Conservation (phyloP, 1,140 invertebrate genomes). For the Bathynomus jamesi region DNA sequence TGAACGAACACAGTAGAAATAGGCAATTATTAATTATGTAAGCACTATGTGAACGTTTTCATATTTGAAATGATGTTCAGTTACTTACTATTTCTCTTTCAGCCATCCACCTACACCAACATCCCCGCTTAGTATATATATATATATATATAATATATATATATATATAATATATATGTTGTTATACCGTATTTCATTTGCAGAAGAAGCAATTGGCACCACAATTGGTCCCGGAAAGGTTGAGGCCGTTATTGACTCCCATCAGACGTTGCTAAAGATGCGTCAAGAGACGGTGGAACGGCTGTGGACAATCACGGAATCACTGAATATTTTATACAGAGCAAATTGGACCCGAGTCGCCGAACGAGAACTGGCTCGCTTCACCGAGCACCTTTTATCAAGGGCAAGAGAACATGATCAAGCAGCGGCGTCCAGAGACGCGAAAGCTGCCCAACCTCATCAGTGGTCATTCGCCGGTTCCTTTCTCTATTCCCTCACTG, state of each 20-base stretch:
- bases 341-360: conserved; percentile 88
- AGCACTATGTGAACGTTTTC: no score
- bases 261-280: conserved; percentile 7
- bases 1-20: no score
- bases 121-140: no score
- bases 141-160: background rate
- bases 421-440: conserved; percentile 11
- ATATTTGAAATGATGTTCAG: no score
- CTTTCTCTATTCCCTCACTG: conserved; percentile 90
- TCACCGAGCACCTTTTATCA: conserved; percentile 76
- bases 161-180: background rate
- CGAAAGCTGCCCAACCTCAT: conserved; percentile 22
- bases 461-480: conserved; percentile 80
- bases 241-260: background rate
- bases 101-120: no score
- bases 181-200: background rate
- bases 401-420: conserved; percentile 61
- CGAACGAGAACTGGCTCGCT: conserved; percentile 74
- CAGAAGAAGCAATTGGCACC: background rate
- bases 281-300: conserved; percentile 43
- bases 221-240: background rate
- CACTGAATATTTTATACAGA: conserved; percentile 84
- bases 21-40: no score
- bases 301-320: conserved; percentile 89
- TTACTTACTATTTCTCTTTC: no score